phyloP scores from a whole-genome alignment of 2,888 invertebrate genomes.

The Eubasilissa splendida region DNA sequence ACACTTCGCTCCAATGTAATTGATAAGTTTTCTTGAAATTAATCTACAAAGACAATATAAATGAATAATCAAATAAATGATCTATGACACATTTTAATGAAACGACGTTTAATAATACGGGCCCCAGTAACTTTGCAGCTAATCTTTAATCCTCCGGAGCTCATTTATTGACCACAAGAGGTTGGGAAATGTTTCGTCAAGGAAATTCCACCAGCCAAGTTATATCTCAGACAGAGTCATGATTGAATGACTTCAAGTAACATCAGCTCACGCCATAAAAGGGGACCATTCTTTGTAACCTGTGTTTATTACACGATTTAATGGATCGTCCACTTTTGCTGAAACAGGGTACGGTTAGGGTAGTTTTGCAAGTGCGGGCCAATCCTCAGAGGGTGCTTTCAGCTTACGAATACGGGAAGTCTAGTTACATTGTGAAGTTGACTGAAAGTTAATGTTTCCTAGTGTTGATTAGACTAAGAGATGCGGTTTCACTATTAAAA shows the following conservation, averaged over 20 bases:
- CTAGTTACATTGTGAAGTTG: constrained; percentile 35
- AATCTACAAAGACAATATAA: no score
- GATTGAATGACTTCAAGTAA: background rate
- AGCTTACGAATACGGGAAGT: constrained; percentile 20
- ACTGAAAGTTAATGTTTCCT: constrained; percentile 31
- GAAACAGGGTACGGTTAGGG: background rate
- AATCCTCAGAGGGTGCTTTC: constrained; percentile 22
- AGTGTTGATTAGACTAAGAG: constrained; percentile 38
- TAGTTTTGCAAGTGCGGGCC: background rate
- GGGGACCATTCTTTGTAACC: background rate
- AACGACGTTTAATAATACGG: constrained; percentile 11
- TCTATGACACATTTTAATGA: background rate
- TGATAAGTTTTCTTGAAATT: no score
- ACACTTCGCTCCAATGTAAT: no score
- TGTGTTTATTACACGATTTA: background rate
- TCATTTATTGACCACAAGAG: constrained; percentile 42
- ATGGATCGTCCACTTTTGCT: background rate
- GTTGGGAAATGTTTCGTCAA: constrained; percentile 41
- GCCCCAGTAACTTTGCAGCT: constrained; percentile 22
- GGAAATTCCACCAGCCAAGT: constrained; percentile 25
- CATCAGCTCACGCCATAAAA: background rate
- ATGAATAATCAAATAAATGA: no score
- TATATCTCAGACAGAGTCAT: constrained; percentile 8
- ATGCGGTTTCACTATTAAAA: constrained; percentile 29
- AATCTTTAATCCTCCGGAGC: constrained; percentile 39